Evolutionary conservation across 2,797 vertebrate genomes (phyloP), one percentile per base, ranked within the genome.

Genomic region (Tapera naevia): DNA sequence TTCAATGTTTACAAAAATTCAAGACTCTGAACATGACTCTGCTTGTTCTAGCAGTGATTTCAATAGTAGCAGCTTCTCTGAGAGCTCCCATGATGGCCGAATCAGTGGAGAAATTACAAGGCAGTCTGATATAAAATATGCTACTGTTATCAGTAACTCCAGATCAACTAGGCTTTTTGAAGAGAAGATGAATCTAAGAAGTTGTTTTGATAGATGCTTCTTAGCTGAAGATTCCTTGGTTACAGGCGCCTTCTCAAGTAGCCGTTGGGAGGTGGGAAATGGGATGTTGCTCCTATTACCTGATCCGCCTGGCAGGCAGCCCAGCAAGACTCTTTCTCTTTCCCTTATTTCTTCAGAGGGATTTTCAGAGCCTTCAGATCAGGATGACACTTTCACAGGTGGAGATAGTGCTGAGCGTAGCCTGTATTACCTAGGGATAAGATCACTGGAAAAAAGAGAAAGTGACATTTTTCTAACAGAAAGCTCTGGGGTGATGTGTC

Each of bases 361-460:
- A 37, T 98, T 99, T 80, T 99, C 98, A 0, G 98, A 99, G 94
- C 96, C 98, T 7, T 98, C 97, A 3, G 98, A 99, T 41, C 97
- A 98, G 30, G 98, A 98, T 2, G 97, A 96, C 10, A 85, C 94
- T 62, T 97, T 97, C 32, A 57, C 73, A 5, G 95, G 97, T 3
- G 95, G 96, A 83, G 94, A 75, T 7, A 48, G 88, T 18, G 74
- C 89, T 4, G 96, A 96, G 71, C 97, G 94, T 74, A 95, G 98
- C 85, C 93, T 98, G 19, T 98, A 86, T 50, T 99, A 99, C 91
- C 95, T 99, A 3, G 98, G 98, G 39, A 75, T 98, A 71, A 92
- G 97, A 5, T 93, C 98, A 17, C 41, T 95, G 32, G 93, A 73
- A 30, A 97, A 97, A 9, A 97, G 94, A 11, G 97, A 97, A 9